These are phyloP conservation scores for Drosophila tristis DNA, from an alignment of 1,140 invertebrate genomes.

Conservation along the genomic window DNA sequence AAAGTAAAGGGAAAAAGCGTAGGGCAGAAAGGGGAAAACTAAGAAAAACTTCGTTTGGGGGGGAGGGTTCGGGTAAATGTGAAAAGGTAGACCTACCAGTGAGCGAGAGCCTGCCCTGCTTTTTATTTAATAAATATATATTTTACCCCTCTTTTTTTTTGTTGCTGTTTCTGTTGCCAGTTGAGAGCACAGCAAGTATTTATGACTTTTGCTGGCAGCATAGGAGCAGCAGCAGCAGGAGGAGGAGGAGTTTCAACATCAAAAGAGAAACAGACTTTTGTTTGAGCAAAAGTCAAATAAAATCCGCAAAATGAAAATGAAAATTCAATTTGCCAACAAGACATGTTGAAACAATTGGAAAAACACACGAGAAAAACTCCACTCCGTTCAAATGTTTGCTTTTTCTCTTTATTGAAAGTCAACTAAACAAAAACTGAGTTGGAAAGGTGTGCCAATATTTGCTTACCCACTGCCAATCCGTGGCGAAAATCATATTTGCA, in stretches of 20 bases:
- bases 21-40: conserved; percentile 28
- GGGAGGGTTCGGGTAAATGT: conserved; percentile 20
- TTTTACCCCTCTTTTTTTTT: conserved; percentile 41
- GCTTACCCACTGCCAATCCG: conserved; percentile 68
- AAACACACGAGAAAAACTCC: conserved; percentile 31
- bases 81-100: conserved; percentile 52
- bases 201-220: conserved; percentile 62
- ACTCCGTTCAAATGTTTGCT: conserved; percentile 54
- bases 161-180: conserved; percentile 52
- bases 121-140: conserved; percentile 71
- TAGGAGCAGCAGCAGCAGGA: conserved; percentile 22
- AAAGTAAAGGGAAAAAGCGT: conserved; percentile 32
- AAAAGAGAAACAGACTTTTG: conserved; percentile 56
- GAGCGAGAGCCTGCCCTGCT: conserved; percentile 38
- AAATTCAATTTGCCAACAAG: conserved; percentile 73
- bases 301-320: conserved; percentile 51
- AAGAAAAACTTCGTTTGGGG: not conserved
- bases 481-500: conserved; percentile 60
- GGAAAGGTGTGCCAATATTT: conserved; percentile 2
- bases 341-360: conserved; percentile 67
- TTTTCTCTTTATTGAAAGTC: conserved; percentile 67
- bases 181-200: conserved; percentile 80
- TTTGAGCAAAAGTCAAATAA: conserved; percentile 71
- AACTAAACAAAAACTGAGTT: conserved; percentile 31
- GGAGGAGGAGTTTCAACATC: conserved; percentile 44